Evolutionary conservation across 1,140 invertebrate species (phyloP), one percentile per base, ranked within the genome.

Genomic region (Halyomorpha halys): DNA sequence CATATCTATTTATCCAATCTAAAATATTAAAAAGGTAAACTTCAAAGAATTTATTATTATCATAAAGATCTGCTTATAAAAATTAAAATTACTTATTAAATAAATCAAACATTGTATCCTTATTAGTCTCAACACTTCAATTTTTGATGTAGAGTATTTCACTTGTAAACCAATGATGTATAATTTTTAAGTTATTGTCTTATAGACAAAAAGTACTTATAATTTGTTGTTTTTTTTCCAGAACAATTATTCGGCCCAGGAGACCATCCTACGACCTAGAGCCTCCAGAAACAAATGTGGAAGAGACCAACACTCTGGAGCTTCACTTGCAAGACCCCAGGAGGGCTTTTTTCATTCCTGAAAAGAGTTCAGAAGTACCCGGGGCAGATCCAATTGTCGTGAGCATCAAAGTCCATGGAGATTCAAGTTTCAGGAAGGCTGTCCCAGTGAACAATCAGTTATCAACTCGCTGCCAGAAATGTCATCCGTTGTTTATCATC

Each of bases 401-500:
- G 9, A 64, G 47, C 25, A 67, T 69, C 45, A 63, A 59, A 23
- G 44, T 64, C 2, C 16, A 51, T 0, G 34, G 54, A 3, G 54
- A 68, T 18, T 63, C 51, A 21, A 30, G 51, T n/a, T 62, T 49
- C 59, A 19, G 19, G 62, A 62, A 30, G 21, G 34, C 14, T 47
- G 19, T n/a, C 13, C 45, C 14, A 15, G 11, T 39, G 1, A 39
- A 13, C 34, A 39, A 39, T 11, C 30, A 11, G 51, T 51, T 30
- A 44, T 16, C 14, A 47, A 64, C 18, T 25, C 39, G 19, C 63
- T 66, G 27, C 25, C 62, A 14, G 16, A 25, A 63, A 30, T 69
- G 68, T 44, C 66, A 69, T 45, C 68, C 68, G 3, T 30, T 61
- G 14, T 69, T 69, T 45, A 34, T 69, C 30, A 64, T 69, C 21